A percentile compares a stretch with the other conserved stretches of the same genome.
Evolutionary conservation across 2,888 invertebrate species (phyloP).

Genomic region (Anaspis maculata): DNA sequence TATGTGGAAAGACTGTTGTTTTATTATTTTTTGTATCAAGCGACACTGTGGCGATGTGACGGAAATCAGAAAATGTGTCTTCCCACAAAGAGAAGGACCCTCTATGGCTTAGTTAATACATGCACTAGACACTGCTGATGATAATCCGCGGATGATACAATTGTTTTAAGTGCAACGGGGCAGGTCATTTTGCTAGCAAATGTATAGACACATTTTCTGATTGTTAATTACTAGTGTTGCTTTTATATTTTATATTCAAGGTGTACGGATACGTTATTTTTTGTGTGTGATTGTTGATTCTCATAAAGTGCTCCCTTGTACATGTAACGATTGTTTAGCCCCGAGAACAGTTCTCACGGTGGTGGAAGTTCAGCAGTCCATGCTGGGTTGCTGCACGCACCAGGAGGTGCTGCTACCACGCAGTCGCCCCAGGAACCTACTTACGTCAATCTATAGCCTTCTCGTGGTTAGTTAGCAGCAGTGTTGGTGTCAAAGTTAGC

Average conservation of each 20-base stretch:
- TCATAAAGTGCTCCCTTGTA: conserved; percentile 39
- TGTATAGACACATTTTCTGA: conserved; percentile 71
- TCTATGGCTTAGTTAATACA: conserved; percentile 51
- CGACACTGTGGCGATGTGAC: conserved; percentile 30
- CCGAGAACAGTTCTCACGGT: conserved; percentile 39
- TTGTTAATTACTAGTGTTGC: no score
- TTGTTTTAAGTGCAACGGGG: no score
- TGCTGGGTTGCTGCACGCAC: conserved; percentile 40
- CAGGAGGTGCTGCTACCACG: conserved; percentile 51
- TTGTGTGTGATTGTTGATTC: conserved; percentile 22
- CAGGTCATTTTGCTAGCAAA: no score
- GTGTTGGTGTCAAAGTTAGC: conserved; percentile 40
- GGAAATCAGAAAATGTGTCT: conserved; percentile 77
- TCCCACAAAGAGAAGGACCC: conserved; percentile 58
- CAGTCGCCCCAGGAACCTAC: conserved; percentile 80
- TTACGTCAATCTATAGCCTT: conserved; percentile 86
- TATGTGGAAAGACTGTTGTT: conserved; percentile 69
- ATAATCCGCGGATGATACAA: not conserved
- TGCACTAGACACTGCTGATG: conserved; percentile 47
- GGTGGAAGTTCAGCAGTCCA: conserved; percentile 39
- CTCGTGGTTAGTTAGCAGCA: conserved; percentile 44
- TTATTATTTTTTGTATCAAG: conserved; percentile 43
- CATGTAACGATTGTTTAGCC: conserved; percentile 40
- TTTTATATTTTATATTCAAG: no score
- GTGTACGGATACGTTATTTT: no score